These are phyloP conservation scores for Scophthalmus maximus DNA, from an alignment of 2,113 vertebrate species.

Conservation along the genomic window DNA sequence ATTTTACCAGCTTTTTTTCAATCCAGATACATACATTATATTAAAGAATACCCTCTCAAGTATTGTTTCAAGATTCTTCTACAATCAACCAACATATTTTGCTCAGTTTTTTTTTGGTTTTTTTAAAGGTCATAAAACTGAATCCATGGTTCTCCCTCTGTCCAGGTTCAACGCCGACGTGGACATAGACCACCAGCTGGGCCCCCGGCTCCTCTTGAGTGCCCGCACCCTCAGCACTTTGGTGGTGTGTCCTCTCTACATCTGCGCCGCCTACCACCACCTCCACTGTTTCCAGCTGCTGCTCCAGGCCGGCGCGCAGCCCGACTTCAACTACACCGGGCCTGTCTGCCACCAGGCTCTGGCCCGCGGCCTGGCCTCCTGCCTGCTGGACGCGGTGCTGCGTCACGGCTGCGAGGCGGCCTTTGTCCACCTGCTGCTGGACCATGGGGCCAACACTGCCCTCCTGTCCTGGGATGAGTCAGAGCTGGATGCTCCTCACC, in stretches of 20 bases:
- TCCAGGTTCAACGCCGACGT: constrained; percentile 91
- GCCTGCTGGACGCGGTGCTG: constrained; percentile 92
- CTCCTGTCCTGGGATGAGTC: constrained; percentile 87
- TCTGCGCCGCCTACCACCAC: constrained; percentile 94
- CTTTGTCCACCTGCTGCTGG: constrained; percentile 89
- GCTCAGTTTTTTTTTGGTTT: too few species aligned
- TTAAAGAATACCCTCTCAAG: too few species aligned
- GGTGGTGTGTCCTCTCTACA: constrained; percentile 93
- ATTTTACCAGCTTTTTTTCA: too few species aligned
- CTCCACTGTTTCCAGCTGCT: constrained; percentile 91
- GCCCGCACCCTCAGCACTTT: constrained; percentile 89
- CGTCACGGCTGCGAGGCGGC: constrained; percentile 89
- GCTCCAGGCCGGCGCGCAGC: constrained; percentile 91
- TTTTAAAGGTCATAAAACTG: too few species aligned
- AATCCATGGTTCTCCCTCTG: not conserved
- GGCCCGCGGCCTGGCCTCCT: constrained; percentile 87
- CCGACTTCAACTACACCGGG: constrained; percentile 92
- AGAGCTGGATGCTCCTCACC: constrained; percentile 78
- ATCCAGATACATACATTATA: too few species aligned
- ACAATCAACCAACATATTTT: too few species aligned
- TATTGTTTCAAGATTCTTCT: too few species aligned
- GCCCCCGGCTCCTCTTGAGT: constrained; percentile 79
- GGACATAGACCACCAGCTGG: constrained; percentile 89
- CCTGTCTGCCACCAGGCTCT: constrained; percentile 87
- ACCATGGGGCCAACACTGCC: constrained; percentile 89